These are phyloP conservation scores for Sinhomidia bicolor DNA, from an alignment of 2,888 invertebrate species.

Conservation along the genomic window DNA sequence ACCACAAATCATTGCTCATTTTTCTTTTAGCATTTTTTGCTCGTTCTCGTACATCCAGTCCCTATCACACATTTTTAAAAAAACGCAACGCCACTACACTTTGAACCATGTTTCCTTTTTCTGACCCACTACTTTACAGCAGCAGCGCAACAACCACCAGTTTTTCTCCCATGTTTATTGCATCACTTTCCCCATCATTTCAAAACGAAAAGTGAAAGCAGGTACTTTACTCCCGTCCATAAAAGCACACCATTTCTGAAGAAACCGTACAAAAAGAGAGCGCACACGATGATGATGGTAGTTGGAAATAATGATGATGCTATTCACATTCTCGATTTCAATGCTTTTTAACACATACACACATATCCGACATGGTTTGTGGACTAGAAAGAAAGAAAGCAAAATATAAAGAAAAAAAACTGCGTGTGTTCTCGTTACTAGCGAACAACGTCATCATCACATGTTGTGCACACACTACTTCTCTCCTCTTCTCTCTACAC, in stretches of 20 bases:
- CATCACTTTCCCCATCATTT: not conserved
- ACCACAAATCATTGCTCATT: no score
- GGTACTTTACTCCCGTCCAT: not conserved
- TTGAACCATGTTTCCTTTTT: not conserved
- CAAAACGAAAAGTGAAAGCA: constrained; percentile 1
- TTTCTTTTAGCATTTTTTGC: no score
- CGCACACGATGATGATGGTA: not conserved
- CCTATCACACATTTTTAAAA: not conserved
- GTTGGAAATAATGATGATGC: constrained; percentile 39
- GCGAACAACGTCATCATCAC: constrained; percentile 12
- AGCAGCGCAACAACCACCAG: not conserved
- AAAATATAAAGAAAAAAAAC: not conserved
- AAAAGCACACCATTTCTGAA: not conserved
- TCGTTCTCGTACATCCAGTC: no score
- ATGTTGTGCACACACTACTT: constrained; percentile 5
- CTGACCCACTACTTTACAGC: not conserved
- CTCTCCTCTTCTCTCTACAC: not conserved
- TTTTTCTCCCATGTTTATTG: not conserved
- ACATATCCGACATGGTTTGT: not conserved
- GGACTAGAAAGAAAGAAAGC: not conserved
- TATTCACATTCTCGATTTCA: constrained; percentile 22
- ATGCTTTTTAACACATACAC: constrained; percentile 37
- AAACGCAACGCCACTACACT: not conserved
- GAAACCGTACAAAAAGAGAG: not conserved
- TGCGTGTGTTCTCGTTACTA: constrained; percentile 35